phyloP scores from a whole-genome alignment of 2,888 invertebrate species.

The Portevinia maculata region DNA sequence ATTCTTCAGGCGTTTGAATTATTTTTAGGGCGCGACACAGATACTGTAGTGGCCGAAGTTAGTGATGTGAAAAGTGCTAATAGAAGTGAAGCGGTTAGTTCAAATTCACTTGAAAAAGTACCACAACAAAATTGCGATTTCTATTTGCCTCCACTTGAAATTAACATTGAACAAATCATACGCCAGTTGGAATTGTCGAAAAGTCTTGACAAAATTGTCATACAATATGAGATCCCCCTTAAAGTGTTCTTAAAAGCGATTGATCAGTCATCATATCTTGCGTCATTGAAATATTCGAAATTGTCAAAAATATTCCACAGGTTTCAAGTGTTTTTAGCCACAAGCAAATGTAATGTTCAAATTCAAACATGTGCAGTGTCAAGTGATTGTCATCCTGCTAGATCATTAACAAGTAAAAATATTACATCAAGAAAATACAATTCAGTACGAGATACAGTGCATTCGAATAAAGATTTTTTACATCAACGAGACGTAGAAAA shows the following conservation, averaged over 20 bases:
- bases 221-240: slow-evolving; percentile 76
- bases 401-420: slow-evolving; percentile 54
- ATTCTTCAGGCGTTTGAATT: slow-evolving; percentile 78
- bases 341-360: slow-evolving; percentile 1
- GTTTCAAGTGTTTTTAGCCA: slow-evolving; percentile 56
- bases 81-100: slow-evolving; percentile 54
- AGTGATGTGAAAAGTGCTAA: slow-evolving; percentile 30
- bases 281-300: slow-evolving; percentile 10
- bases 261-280: slow-evolving; percentile 29
- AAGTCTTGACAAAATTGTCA: slow-evolving; percentile 76
- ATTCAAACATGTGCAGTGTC: slow-evolving; percentile 31
- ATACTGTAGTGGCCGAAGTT: not conserved
- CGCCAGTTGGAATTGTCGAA: slow-evolving; percentile 74
- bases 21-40: slow-evolving; percentile 72
- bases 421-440: slow-evolving; percentile 34
- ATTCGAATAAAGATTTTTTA: slow-evolving; percentile 1
- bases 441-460: not conserved
- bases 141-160: slow-evolving; percentile 9
- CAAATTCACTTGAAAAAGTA: slow-evolving; percentile 66
- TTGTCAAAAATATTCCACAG: slow-evolving; percentile 39
- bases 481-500: not conserved
- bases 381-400: slow-evolving; percentile 21
- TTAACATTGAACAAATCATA: slow-evolving; percentile 73
- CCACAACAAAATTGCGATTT: slow-evolving; percentile 36
- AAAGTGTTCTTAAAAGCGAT: slow-evolving; percentile 70